Evolutionary conservation across 2,888 invertebrate genomes (phyloP).

Genomic region (Erannis defoliaria): DNA sequence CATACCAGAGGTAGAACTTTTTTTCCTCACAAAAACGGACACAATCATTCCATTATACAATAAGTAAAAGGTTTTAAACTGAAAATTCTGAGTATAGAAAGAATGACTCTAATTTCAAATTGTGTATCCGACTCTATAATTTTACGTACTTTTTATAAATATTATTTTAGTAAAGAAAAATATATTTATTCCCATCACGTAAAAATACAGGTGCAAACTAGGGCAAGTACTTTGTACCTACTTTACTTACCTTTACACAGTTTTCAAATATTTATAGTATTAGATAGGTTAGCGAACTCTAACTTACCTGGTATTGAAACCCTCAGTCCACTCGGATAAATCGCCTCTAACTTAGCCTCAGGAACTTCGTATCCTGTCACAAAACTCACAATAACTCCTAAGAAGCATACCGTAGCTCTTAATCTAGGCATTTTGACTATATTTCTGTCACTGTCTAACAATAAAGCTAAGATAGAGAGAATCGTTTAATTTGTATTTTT

Average conservation of each 20-base stretch:
- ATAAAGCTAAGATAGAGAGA: constrained; percentile 25
- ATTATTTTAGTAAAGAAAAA: too few species aligned
- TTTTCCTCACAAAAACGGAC: too few species aligned
- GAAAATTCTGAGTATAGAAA: too few species aligned
- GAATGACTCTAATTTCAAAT: too few species aligned
- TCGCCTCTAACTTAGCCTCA: constrained; percentile 84
- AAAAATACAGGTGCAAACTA: too few species aligned
- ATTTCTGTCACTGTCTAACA: constrained; percentile 33
- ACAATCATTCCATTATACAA: too few species aligned
- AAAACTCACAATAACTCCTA: constrained; percentile 25
- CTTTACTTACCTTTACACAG: not conserved
- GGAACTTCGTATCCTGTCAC: constrained; percentile 73
- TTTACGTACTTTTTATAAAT: too few species aligned
- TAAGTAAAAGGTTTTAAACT: too few species aligned
- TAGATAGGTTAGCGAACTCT: constrained; percentile 5
- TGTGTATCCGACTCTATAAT: too few species aligned
- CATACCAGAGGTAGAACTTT: too few species aligned
- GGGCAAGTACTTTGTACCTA: too few species aligned
- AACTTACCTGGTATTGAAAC: constrained; percentile 87
- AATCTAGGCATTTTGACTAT: constrained; percentile 17
- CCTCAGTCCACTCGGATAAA: constrained; percentile 86
- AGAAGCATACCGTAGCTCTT: not conserved
- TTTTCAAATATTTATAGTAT: not conserved
- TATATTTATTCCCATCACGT: too few species aligned
- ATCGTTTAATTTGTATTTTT: not conserved